Evolutionary conservation across 2,797 vertebrate genomes (phyloP).

Genomic region (Glyptemys insculpta): DNA sequence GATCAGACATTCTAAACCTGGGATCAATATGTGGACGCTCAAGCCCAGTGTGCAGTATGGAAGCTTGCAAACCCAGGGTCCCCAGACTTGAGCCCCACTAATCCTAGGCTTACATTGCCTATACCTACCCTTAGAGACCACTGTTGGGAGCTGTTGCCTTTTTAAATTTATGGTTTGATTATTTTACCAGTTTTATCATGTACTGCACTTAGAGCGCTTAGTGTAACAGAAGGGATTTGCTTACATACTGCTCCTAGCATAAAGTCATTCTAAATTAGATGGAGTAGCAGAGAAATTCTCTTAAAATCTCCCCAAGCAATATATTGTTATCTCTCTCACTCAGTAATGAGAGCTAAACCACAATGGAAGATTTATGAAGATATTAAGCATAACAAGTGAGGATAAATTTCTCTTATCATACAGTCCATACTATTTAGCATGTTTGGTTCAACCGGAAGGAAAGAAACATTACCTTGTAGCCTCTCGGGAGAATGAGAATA

Average conservation of each 20-base stretch:
- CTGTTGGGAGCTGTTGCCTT: neutral
- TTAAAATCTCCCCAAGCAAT: slow-evolving; percentile 27
- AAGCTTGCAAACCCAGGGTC: neutral
- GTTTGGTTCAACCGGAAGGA: neutral
- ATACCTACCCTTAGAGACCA: neutral
- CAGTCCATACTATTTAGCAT: neutral
- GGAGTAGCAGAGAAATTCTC: slow-evolving; percentile 3
- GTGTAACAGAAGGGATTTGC: slow-evolving; percentile 39
- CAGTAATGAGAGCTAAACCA: slow-evolving; percentile 34
- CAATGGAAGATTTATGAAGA: slow-evolving; percentile 48
- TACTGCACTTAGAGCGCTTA: neutral
- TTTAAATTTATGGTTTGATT: slow-evolving; percentile 23
- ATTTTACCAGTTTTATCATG: slow-evolving; percentile 34
- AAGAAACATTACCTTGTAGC: neutral
- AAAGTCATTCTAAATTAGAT: slow-evolving; percentile 47
- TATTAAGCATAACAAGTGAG: slow-evolving; percentile 1
- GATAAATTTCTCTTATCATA: slow-evolving; percentile 17
- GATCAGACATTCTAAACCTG: neutral
- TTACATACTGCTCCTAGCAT: neutral
- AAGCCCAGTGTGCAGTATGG: neutral
- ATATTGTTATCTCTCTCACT: slow-evolving; percentile 30
- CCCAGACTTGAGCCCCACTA: neutral
- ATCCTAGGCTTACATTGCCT: neutral
- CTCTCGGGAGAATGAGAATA: neutral
- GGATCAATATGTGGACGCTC: neutral